Base-by-base conservation (phyloP, 2,797 vertebrate species). In the Prionace glauca region DNA sequence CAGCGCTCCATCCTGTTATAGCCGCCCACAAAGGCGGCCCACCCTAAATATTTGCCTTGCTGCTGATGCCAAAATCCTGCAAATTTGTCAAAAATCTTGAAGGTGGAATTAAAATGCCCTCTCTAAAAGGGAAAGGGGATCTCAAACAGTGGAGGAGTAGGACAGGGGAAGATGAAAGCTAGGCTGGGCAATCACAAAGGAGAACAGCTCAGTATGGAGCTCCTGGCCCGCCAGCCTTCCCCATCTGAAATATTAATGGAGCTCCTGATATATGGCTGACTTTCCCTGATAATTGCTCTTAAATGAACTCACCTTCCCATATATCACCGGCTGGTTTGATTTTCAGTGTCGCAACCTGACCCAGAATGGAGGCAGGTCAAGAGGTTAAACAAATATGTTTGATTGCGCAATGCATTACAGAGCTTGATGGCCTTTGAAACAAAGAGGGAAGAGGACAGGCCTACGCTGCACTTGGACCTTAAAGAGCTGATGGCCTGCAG, bases 201-300 rank as follows among this genome's bases (percentile, higher is more conserved):
- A 67, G 60, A 36, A 18, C 20, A 69, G 65, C 65, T 67, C n/a
- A 24, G n/a, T 41, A 22, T 20, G 90, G 62, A 67, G 32, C n/a
- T 92, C 8, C n/a, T 20, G 41, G 90, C 62, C n/a, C 8, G 2
- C 0, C 9, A 92, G 36, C 22, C 62, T 26, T 36, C 90, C 18
- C n/a, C 36, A 12, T 20, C 18, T 67, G n/a, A 92, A 92, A 67
- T 41, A 69, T 92, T 41, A 69, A 69, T 36, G n/a, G 62, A 67
- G 18, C 24, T 24, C 45, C 95, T 72, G 93, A 95, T 95, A 95
- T 74, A 95, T 95, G 26, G 16, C 69, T 29, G 71, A 14, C 0
- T 71, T 95, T 74, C 72, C 93, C 29, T n/a, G 32, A 74, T 74
- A 95, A 95, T 95, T 72, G 71, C 69, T 95, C 41, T 29, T 74